Evolutionary conservation across 2,797 vertebrate genomes (phyloP), one percentile per base, ranked within the genome.

Genomic region (Tadarida brasiliensis): DNA sequence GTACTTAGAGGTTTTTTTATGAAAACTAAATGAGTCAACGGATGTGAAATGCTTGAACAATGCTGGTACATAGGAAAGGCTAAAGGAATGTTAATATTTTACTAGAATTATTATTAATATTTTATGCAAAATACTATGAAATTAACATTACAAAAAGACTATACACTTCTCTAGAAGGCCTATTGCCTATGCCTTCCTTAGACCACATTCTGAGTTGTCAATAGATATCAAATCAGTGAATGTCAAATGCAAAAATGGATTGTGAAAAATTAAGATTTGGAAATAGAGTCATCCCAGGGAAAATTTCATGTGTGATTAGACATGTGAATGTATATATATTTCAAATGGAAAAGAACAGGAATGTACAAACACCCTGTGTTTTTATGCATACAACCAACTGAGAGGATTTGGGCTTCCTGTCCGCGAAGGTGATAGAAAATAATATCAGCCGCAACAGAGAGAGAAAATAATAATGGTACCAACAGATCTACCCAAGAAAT

Each of bases 11-110:
- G n/a, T 12, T 63, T 92, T 88, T 78, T 17, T 71, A 30, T 74
- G 65, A 91, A 91, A 94, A 85, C 33, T 82, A 87, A 93, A 26
- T 49, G 51, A 39, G 30, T 81, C 57, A 77, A 56, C 39, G 1
- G 44, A 51, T 54, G 11, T 44, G 87, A 91, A 94, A 84, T 73
- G 24, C 28, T 70, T 68, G 39, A 71, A 90, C 24, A 73, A 87
- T 86, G 6, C 19, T 94, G 20, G 15, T 22, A 90, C 22, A n/a
- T 19, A 68, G 7, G 30, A 80, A 92, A 30, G 5, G 3, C 28
- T 92, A 71, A 87, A 85, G 56, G 77, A 81, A 57, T 82, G 35
- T 19, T 57, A 56, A 2, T 19, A 17, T 93, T 94, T 90, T 24
- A 76, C 7, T 83, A 19, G 2, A 92, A 85, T 39, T 71, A 49